phyloP scores from a whole-genome alignment of 2,113 vertebrate genomes.

The Paracanthobrama guichenoti region DNA sequence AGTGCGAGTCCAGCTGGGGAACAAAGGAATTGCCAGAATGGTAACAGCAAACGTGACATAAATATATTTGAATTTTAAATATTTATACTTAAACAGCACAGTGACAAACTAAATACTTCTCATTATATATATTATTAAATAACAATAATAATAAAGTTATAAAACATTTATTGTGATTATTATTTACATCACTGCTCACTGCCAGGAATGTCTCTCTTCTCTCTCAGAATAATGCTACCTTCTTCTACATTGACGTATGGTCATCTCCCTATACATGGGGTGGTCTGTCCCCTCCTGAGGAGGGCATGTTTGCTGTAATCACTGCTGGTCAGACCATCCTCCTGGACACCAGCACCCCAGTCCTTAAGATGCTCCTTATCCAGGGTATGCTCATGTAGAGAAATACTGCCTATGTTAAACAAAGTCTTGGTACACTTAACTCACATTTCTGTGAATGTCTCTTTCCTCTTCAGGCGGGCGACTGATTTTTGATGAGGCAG shows the following conservation, averaged over 20 bases:
- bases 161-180: too few relatives aligned
- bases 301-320: conserved; percentile 79
- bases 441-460: neutral
- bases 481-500: conserved; percentile 83
- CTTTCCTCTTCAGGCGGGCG: conserved; percentile 74
- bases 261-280: conserved; percentile 87
- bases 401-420: neutral
- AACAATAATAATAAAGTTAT: too few relatives aligned
- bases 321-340: conserved; percentile 82
- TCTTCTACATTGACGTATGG: conserved; percentile 84
- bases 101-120: too few relatives aligned
- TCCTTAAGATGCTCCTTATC: conserved; percentile 89
- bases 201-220: neutral
- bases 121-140: too few relatives aligned
- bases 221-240: conserved; percentile 75
- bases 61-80: too few relatives aligned
- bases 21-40: conserved; percentile 74
- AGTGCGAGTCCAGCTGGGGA: conserved; percentile 69
- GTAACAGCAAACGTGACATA: conserved; percentile 27
- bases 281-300: conserved; percentile 78
- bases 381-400: conserved; percentile 72
- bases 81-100: too few relatives aligned
- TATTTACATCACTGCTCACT: too few relatives aligned
- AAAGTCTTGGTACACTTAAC: neutral
- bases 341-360: conserved; percentile 81